These are phyloP conservation scores for Tadarida brasiliensis DNA, from an alignment of 2,797 vertebrate species.

Conservation along the genomic window DNA sequence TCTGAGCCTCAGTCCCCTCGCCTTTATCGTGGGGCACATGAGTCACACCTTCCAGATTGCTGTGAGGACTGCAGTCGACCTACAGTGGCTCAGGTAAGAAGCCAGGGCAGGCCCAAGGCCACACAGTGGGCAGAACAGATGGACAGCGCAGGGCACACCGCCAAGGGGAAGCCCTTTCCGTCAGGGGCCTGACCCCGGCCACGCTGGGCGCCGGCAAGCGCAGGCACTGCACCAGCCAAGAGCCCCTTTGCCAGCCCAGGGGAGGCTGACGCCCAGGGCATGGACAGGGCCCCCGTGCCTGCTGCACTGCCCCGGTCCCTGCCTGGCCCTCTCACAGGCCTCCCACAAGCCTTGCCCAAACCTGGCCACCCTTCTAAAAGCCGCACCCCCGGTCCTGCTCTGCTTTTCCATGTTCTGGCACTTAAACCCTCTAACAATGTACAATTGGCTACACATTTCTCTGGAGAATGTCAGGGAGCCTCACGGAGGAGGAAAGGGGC, in stretches of 20 bases:
- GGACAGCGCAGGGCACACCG: neutral
- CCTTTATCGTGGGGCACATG: neutral
- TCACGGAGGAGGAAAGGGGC: neutral
- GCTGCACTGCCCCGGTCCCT: neutral
- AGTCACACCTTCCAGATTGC: neutral
- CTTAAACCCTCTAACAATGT: neutral
- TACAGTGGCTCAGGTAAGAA: neutral
- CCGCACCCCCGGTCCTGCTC: neutral
- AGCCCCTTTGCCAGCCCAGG: neutral
- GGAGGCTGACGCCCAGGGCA: neutral
- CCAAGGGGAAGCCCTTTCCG: neutral
- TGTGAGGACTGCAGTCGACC: fast-evolving
- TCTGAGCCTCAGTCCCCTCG: neutral
- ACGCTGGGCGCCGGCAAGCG: neutral
- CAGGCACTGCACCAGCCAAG: too few species aligned
- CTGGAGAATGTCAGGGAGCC: neutral
- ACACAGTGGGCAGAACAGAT: neutral
- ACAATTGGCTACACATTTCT: fast-evolving
- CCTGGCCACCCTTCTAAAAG: neutral
- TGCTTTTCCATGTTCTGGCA: neutral
- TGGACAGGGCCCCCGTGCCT: neutral
- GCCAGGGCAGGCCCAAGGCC: neutral
- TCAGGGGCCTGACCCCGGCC: neutral
- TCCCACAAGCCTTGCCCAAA: neutral
- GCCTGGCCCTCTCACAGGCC: too few species aligned